A percentile compares a stretch with the other conserved stretches of the same genome.
Conservation (phyloP, 2,113 vertebrate species). For the Engystomops pustulosus region DNA sequence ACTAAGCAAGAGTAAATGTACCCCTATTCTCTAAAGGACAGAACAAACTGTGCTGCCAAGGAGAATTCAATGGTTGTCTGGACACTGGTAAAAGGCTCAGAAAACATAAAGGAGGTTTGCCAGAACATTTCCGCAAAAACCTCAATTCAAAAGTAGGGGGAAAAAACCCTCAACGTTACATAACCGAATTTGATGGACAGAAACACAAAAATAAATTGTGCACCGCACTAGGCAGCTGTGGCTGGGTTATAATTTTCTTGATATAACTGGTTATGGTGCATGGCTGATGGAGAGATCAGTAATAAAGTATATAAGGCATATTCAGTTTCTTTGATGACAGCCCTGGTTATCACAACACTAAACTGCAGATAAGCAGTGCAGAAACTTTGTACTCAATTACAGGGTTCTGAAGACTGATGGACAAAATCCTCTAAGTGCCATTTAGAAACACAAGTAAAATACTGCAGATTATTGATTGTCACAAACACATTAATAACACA, state of each 20-base stretch:
- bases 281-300: neutral
- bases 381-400: neutral
- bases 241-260: no score
- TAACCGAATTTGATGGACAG: no score
- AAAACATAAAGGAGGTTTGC: neutral
- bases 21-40: neutral
- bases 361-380: neutral
- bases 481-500: neutral
- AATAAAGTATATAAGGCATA: neutral
- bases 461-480: neutral
- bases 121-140: neutral
- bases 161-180: no score
- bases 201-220: neutral
- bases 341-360: neutral
- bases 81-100: neutral
- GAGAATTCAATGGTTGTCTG: neutral
- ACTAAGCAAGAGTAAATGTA: neutral
- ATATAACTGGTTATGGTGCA: neutral
- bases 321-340: neutral
- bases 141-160: neutral
- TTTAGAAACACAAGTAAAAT: neutral
- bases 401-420: neutral
- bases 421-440: neutral
- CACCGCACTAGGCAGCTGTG: neutral
- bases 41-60: constrained; percentile 34